phyloP scores from a whole-genome alignment of 2,888 invertebrate species.

The Hypselothyrea guttata region DNA sequence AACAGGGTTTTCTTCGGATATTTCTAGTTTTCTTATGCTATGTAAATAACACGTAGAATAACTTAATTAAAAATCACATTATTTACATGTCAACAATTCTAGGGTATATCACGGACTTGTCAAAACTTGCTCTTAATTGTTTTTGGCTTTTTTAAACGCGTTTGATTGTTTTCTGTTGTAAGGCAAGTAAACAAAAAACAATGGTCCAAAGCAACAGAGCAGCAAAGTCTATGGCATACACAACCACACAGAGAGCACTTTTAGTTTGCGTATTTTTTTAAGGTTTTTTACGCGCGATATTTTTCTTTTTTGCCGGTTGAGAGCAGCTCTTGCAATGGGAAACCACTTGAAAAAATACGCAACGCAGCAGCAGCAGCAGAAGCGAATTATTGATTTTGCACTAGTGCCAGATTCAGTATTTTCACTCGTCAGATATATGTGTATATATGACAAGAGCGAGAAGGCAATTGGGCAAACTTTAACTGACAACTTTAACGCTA shows the following conservation, averaged over 20 bases:
- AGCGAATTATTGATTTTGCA: conserved; percentile 64
- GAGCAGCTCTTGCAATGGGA: conserved; percentile 37
- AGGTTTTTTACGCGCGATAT: conserved; percentile 24
- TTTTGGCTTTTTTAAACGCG: conserved; percentile 38
- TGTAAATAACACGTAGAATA: too few species aligned
- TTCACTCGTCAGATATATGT: conserved; percentile 21
- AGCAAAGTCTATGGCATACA: conserved; percentile 32
- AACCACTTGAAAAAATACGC: conserved; percentile 61
- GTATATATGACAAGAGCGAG: background rate
- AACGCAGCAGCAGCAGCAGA: conserved; percentile 14
- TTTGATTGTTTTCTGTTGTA: conserved; percentile 45
- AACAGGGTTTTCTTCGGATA: too few species aligned
- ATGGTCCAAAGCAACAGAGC: conserved; percentile 55
- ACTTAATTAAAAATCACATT: too few species aligned
- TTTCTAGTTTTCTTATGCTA: too few species aligned
- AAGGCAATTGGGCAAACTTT: conserved; percentile 31
- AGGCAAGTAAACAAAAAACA: conserved; percentile 42
- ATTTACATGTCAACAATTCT: too few species aligned
- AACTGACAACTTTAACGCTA: conserved; percentile 54
- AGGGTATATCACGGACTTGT: conserved; percentile 9
- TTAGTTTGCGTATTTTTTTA: conserved; percentile 41
- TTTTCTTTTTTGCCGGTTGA: conserved; percentile 18
- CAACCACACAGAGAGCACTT: conserved; percentile 14
- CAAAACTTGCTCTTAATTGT: background rate
- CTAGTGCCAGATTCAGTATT: conserved; percentile 58